Evolutionary conservation across 1,140 invertebrate species (phyloP), one percentile per base, ranked within the genome.

Genomic region (Drosophila bocki): DNA sequence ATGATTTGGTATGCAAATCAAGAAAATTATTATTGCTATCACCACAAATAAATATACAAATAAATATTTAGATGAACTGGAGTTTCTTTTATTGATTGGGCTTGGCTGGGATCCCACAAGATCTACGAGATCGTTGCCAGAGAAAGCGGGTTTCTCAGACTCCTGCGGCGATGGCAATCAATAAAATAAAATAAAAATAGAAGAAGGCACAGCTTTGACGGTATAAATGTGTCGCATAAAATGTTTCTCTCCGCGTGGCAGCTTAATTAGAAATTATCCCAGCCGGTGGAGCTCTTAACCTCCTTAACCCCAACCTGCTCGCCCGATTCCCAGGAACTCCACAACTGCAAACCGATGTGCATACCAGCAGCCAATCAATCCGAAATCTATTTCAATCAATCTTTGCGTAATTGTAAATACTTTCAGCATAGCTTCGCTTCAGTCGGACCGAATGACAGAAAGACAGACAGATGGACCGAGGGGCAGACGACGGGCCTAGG

Each of bases 371-470:
- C 82, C 82, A 88, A 88, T 88, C 85, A 88, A 88, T 88, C 85
- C 78, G 78, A 88, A 88, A 88, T 88, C 85, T 88, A 88, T 88
- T 88, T 88, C 85, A 88, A 88, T 88, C 85, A 88, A 88, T 88
- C 85, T 90, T 90, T 90, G 81, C 85, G 85, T 90, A 90, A 90
- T 90, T 90, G 85, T 90, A 90, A 90, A 90, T 90, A 90, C 85
- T 90, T 90, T 90, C 85, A 90, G 88, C 85, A 90, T 90, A 90
- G 82, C 80, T 84, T 11, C 35, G 69, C 65, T 50, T 26, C 32
- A 50, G 26, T 44, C 63, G 17, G 54, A 75, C 65, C 57, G 53
- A 63, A 64, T 64, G 80, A 59, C 72, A 67, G 68, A 42, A 47
- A 35, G 70, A 54, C 67, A 54, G 61, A 51, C 17, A 26, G 64